These are phyloP conservation scores for Lomographa bimaculata DNA, from an alignment of 2,888 invertebrate species.

Conservation along the genomic window DNA sequence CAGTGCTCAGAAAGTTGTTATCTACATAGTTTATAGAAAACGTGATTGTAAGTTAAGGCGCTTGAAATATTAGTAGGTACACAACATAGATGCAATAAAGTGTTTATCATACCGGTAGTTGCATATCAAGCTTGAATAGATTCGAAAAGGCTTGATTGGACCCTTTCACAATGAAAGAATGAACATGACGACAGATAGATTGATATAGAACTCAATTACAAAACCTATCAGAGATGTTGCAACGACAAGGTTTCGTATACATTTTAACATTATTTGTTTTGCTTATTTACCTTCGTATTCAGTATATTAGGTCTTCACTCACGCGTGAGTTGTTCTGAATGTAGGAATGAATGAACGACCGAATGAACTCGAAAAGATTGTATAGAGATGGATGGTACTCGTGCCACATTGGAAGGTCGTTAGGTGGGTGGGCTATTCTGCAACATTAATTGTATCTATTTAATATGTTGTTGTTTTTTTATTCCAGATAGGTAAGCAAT, in stretches of 20 bases:
- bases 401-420: slow-evolving; percentile 34
- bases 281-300: slow-evolving; percentile 33
- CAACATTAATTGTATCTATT: slow-evolving; percentile 4
- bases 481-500: no score
- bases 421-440: slow-evolving; percentile 30
- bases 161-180: slow-evolving; percentile 21
- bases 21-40: no score
- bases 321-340: slow-evolving; percentile 31
- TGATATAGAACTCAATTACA: slow-evolving; percentile 23
- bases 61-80: no score
- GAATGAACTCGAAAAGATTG: slow-evolving; percentile 36
- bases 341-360: slow-evolving; percentile 32
- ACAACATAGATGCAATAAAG: no score
- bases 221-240: slow-evolving; percentile 19
- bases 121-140: slow-evolving; percentile 10
- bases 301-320: slow-evolving; percentile 27
- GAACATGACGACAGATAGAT: slow-evolving; percentile 18
- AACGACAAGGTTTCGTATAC: slow-evolving; percentile 28
- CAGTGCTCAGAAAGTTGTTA: no score
- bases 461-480: no score
- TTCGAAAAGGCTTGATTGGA: slow-evolving; percentile 18
- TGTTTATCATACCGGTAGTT: no score
- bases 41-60: no score
- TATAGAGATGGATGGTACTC: slow-evolving; percentile 33
- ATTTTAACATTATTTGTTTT: slow-evolving; percentile 25